Base-by-base conservation (phyloP, 2,888 invertebrate genomes). In the Ophraella communa region DNA sequence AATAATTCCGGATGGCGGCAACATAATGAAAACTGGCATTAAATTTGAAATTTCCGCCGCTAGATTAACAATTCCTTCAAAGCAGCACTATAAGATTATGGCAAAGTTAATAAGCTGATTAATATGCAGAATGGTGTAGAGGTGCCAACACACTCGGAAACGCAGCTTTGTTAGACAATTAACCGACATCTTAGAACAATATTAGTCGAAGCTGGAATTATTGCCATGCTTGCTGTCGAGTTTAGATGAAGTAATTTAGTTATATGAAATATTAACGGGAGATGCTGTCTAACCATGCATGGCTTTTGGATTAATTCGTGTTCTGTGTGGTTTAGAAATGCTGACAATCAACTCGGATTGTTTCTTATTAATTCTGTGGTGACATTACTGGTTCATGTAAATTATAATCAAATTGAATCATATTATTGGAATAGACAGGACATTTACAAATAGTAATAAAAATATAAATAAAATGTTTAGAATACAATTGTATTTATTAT, bases 251-350 rank as follows among this genome's bases (percentile, higher is more conserved):
- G 76, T 79, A 78, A 79, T 79, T 77, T 76, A 72, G 77, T 78
- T 77, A 78, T n/a, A n/a, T 80, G 77, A 80, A 80, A 79, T 80
- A 80, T 80, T 80, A 76, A 80, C 73, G 74, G 71, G 20, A 75
- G 75, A 71, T 73, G 23, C 57, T 60, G 56, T 64, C 65, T 64
- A 67, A 65, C 65, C 63, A 65, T 67, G 67, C 67, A 67, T 67
- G 63, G 53, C 44, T 54, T 51, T 61, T 52, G 60, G 60, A 24
- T 60, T 60, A 60, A 60, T 60, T 60, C 53, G 52, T 21, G 27
- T 53, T 53, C 8, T 18, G 33, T 45, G 23, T 59, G 59, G 51
- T 7, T 49, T 27, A 11, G 17, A 17, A 11, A 17, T 33, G 17
- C 47, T 51, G 14, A 33, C 44, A 35, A 51, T 44, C 35, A 39